Percentiles rank a stretch among this genome's conserved stretches.
Evolutionary conservation across 1,140 invertebrate genomes (phyloP).

Genomic region (Aphis gossypii): DNA sequence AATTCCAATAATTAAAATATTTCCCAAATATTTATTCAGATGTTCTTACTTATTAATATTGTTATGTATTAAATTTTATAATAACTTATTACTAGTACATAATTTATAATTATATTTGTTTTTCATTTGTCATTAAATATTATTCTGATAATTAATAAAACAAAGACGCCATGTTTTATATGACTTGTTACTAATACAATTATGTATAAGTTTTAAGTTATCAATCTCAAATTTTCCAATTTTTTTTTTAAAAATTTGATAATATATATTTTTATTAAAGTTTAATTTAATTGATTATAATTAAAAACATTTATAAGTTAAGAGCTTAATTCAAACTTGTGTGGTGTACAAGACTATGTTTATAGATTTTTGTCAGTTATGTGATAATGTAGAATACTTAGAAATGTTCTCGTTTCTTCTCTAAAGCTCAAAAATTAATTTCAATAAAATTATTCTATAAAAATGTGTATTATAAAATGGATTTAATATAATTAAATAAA

Average conservation of each 20-base stretch:
- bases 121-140: background rate
- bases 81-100: background rate
- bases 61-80: background rate
- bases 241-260: background rate
- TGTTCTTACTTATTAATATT: background rate
- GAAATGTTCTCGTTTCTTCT: constrained; percentile 2
- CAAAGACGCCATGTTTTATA: background rate
- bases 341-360: constrained; percentile 7
- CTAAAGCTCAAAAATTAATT: constrained; percentile 36
- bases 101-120: background rate
- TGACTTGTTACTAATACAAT: background rate
- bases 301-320: background rate
- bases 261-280: background rate
- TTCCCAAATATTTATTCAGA: background rate
- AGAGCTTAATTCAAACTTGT: constrained; percentile 1
- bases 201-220: background rate
- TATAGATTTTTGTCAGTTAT: background rate
- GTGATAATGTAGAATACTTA: background rate
- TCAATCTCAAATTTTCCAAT: background rate
- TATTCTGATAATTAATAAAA: background rate
- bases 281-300: background rate
- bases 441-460: background rate
- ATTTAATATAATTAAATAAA: background rate
- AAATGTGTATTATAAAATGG: background rate
- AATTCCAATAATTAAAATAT: background rate